These are phyloP conservation scores for Orycteropus afer DNA, from an alignment of 2,113 vertebrate species.

Conservation along the genomic window DNA sequence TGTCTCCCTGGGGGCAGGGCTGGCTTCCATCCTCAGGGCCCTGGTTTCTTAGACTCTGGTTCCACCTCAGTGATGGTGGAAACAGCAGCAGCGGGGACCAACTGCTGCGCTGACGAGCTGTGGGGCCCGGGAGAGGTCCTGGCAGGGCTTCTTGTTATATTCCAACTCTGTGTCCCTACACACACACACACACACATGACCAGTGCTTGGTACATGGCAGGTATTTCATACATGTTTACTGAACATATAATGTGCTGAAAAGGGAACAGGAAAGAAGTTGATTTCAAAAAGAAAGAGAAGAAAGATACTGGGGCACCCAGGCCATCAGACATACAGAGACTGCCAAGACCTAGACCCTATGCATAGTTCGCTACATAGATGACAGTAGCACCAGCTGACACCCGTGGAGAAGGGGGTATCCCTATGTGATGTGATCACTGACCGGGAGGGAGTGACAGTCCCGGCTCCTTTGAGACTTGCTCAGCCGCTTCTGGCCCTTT, in stretches of 20 bases:
- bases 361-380: background rate
- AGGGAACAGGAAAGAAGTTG: background rate
- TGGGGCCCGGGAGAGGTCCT: background rate
- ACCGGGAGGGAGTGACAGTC: background rate
- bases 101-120: too few species aligned
- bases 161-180: background rate
- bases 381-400: background rate
- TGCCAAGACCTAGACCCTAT: too few species aligned
- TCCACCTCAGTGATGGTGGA: rapidly evolving
- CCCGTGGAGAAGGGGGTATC: background rate
- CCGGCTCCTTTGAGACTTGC: rapidly evolving
- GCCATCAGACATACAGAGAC: background rate
- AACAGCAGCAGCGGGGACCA: background rate
- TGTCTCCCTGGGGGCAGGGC: background rate
- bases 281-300: background rate
- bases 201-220: background rate
- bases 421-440: too few species aligned
- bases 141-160: background rate
- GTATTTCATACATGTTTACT: background rate
- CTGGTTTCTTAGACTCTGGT: background rate
- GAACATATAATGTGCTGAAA: background rate
- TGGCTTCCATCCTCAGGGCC: background rate
- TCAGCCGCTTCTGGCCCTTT: background rate
- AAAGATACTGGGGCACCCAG: background rate
- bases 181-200: background rate